phyloP scores from a whole-genome alignment of 2,888 invertebrate genomes.

The Cecidostiba fungosa region DNA sequence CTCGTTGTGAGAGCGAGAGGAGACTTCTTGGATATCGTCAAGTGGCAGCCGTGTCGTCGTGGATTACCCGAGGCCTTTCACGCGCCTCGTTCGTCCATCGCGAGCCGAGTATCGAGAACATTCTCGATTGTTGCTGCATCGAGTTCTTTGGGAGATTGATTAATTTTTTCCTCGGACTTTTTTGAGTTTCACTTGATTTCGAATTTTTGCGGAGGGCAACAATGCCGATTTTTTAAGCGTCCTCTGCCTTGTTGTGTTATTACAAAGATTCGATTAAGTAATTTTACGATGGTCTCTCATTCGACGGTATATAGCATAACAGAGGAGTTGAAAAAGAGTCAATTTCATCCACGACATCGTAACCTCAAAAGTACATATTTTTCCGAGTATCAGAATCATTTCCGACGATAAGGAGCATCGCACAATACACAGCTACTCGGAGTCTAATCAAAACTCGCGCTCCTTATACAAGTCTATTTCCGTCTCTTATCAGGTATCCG shows the following conservation, averaged over 20 bases:
- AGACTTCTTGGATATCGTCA: neutral
- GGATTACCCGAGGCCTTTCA: constrained; percentile 38
- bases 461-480: neutral
- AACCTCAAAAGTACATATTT: neutral
- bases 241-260: too few relatives aligned
- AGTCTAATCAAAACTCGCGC: neutral
- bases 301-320: too few relatives aligned
- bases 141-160: constrained; percentile 4
- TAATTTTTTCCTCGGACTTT: neutral
- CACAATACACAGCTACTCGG: neutral
- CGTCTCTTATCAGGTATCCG: neutral
- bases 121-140: neutral
- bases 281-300: too few relatives aligned
- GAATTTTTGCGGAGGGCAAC: neutral
- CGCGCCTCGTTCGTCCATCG: neutral
- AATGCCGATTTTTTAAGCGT: neutral
- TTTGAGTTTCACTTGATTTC: neutral
- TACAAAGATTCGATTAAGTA: too few relatives aligned
- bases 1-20: constrained; percentile 46
- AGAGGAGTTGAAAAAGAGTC: too few relatives aligned
- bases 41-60: constrained; percentile 51
- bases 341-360: too few relatives aligned
- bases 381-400: neutral
- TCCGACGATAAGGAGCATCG: neutral
- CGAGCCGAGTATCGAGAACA: neutral